phyloP scores from a whole-genome alignment of 2,888 invertebrate genomes.

The Mallateleia sp. region DNA sequence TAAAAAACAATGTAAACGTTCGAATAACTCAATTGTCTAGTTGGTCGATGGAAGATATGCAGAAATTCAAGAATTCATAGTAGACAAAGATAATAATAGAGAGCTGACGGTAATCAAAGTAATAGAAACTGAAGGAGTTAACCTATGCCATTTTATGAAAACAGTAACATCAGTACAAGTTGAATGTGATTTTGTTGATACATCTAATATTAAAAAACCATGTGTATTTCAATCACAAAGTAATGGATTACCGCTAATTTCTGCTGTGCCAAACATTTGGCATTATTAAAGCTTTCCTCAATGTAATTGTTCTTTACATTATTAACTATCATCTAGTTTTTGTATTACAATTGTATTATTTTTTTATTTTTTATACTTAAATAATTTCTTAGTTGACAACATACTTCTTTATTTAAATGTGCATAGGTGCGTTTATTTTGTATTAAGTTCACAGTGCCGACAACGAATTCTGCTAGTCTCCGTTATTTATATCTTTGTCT shows the following conservation, averaged over 20 bases:
- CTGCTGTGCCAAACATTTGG: background rate
- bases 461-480: too few relatives aligned
- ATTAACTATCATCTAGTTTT: too few relatives aligned
- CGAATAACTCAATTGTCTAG: background rate
- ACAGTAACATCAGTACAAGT: background rate
- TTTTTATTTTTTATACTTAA: too few relatives aligned
- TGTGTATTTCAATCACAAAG: background rate
- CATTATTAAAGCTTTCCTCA: too few relatives aligned
- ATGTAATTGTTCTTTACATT: too few relatives aligned
- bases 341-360: too few relatives aligned
- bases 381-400: too few relatives aligned
- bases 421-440: too few relatives aligned
- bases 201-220: background rate
- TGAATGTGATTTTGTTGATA: background rate
- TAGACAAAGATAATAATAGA: background rate
- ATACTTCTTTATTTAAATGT: too few relatives aligned
- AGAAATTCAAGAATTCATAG: background rate
- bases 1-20: background rate
- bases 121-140: background rate
- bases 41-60: background rate
- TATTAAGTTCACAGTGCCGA: too few relatives aligned
- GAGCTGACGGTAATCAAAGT: background rate
- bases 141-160: background rate
- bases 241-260: background rate
- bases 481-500: too few relatives aligned